Evolutionary conservation across 2,888 invertebrate species (phyloP), one percentile per base, ranked within the genome.

Genomic region (Patella caerulea): DNA sequence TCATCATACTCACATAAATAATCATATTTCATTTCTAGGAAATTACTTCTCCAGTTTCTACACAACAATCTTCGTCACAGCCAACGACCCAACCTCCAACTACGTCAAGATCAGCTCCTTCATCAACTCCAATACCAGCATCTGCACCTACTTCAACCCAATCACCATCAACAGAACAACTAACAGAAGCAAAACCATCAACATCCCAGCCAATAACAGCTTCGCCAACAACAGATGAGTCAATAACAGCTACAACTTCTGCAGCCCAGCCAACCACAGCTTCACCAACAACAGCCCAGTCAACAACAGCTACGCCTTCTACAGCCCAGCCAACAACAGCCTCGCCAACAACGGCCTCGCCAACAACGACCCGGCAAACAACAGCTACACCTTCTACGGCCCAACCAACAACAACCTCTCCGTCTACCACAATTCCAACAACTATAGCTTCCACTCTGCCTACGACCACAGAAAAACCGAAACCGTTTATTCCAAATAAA

Each of bases 401-500:
- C 12, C 65, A 65, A 65, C 65, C 65, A 11, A 1, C 12, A 4
- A 74, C 74, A 65, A 59, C 56, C 15, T 65, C 74, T 17, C 17
- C 45, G 45, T 56, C 34, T 56, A 56, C 34, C 19, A 15, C 24
- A 5, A 34, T 52, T 4, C 19, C 69, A 52, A 15, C 29, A 56
- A 73, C 56, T 53, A 29, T n/a, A 19, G 52, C 15, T 15, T 19
- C 11, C 34, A 53, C 69, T 19, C 17, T 52, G n/a, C 59, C n/a
- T 4, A n/a, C 74, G 19, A 55, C 55, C 14, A 69, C 19, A 2
- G 52, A n/a, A n/a, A 45, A 53, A 74, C 24, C 74, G 11, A 59
- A 74, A 59, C 52, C 74, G 14, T 34, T 19, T 45, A 65, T 65
- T 19, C 52, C 74, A n/a, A 34, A 65, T 65, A 65, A n/a, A 65